Base-by-base conservation (phyloP, 1,140 invertebrate species). In the Psilanteris sp. region DNA sequence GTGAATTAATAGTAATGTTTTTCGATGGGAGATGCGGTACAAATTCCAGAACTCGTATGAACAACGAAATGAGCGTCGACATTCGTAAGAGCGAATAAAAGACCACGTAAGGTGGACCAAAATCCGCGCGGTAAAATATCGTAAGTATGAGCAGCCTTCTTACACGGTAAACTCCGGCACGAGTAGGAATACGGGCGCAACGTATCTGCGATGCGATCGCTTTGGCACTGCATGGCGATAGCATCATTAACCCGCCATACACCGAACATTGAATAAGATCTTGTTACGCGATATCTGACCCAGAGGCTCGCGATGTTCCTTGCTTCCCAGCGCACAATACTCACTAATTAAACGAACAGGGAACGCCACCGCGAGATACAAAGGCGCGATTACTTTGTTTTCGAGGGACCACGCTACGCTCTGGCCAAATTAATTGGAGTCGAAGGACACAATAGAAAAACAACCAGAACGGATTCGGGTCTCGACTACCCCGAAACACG, bases 151-250 rank as follows among this genome's bases (percentile, higher is more conserved):
- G 14, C 34, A 34, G 64, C 59, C 48, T 79, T 64, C 74, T 78
- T 74, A 46, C 64, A 77, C 57, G 52, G 74, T 72, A 66, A 74
- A 32, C 74, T 67, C 43, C 14, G n/a, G 39, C 50, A 61, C 64
- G 39, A 67, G 34, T 46, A 72, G 59, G 66, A 78, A 80, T 82
- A 77, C 81, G 62, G 62, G 36, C 67, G 70, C 78, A 81, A 78
- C 71, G 80, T 85, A 87, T 86, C 85, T 74, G 79, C 83, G 86
- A 85, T 87, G 84, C 85, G 79, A 87, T 87, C 86, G 83, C 82
- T 85, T 86, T 88, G 85, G 86, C 86, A 88, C 86, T 87, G 85
- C 81, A 80, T 81, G 81, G 83, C 85, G 86, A 88, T 88, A 88
- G 85, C 85, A 88, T 87, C 86, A 84, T 88, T 85, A 88, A 86